A percentile compares a stretch with the other conserved stretches of the same genome.
Evolutionary conservation across 2,888 invertebrate species (phyloP).

Genomic region (Drosophila mimetica): DNA sequence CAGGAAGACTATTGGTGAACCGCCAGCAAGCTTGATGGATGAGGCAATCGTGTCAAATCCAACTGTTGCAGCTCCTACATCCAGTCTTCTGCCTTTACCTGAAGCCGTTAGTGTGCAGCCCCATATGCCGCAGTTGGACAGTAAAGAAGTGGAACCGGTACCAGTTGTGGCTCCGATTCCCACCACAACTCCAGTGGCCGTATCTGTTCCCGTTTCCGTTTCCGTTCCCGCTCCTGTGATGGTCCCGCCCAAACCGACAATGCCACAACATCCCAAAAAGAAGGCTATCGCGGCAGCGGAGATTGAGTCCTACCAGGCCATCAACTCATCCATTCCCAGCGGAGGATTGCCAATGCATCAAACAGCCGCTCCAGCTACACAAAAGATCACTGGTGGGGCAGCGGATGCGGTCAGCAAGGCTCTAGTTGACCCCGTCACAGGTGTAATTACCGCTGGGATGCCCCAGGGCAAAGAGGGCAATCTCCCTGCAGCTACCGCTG

Average conservation of each 20-base stretch:
- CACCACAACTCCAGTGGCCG: slow-evolving; percentile 1
- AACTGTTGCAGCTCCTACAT: slow-evolving; percentile 3
- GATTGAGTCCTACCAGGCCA: slow-evolving; percentile 79
- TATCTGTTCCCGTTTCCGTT: slow-evolving; percentile 4
- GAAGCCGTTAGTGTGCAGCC: slow-evolving; percentile 23
- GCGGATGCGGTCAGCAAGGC: slow-evolving; percentile 86
- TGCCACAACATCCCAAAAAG: slow-evolving; percentile 82
- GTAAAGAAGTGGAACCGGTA: slow-evolving; percentile 19
- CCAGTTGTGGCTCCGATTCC: slow-evolving; percentile 3
- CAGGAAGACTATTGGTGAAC: slow-evolving; percentile 88
- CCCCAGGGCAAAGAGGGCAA: slow-evolving; percentile 87
- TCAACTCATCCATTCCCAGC: slow-evolving; percentile 71
- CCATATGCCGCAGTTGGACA: slow-evolving; percentile 37
- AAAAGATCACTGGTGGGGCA: slow-evolving; percentile 80
- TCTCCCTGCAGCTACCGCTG: slow-evolving; percentile 78
- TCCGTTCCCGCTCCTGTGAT: slow-evolving; percentile 28
- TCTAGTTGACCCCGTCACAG: slow-evolving; percentile 90
- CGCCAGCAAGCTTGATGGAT: slow-evolving; percentile 25
- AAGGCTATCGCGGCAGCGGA: slow-evolving; percentile 82
- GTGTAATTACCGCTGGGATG: slow-evolving; percentile 88
- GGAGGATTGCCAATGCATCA: slow-evolving; percentile 73
- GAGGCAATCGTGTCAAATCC: slow-evolving; percentile 26
- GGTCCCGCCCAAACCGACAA: slow-evolving; percentile 55
- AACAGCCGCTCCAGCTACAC: slow-evolving; percentile 75
- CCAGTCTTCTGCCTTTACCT: slow-evolving; percentile 8